A percentile compares a stretch with the other conserved stretches of the same genome.
Conservation (phyloP, 92 coral and sea anemone species). For the Nematostella vectensis region DNA sequence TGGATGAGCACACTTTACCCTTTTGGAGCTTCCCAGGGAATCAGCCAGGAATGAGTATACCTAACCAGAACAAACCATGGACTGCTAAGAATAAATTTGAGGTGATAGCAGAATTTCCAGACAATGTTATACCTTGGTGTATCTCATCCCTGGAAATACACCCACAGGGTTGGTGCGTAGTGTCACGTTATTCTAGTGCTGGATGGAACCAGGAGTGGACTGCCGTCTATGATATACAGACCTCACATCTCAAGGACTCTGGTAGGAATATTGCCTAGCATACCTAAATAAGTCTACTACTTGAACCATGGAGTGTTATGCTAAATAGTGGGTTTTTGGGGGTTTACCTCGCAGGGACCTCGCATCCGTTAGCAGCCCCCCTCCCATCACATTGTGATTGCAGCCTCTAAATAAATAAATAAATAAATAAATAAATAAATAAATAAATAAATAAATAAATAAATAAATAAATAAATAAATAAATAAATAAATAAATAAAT, state of each 20-base stretch:
- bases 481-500: too few relatives aligned
- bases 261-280: too few relatives aligned
- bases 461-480: too few relatives aligned
- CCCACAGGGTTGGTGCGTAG: constrained; percentile 79
- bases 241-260: background rate
- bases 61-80: constrained; percentile 18
- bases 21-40: constrained; percentile 31
- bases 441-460: too few relatives aligned
- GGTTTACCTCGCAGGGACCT: too few relatives aligned
- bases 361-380: too few relatives aligned
- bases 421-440: too few relatives aligned
- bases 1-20: constrained; percentile 31
- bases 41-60: background rate
- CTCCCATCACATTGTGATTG: too few relatives aligned
- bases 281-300: too few relatives aligned
- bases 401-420: too few relatives aligned
- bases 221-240: constrained; percentile 88
- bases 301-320: constrained; percentile 8
- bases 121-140: constrained; percentile 61
- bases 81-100: constrained; percentile 49
- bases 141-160: constrained; percentile 88
- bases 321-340: constrained; percentile 14
- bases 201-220: constrained; percentile 74
- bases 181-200: constrained; percentile 61
- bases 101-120: constrained; percentile 65